Percentiles rank a stretch among this genome's conserved stretches.
Evolutionary conservation across 2,797 vertebrate genomes (phyloP).

Genomic region (Enteromius afrohamiltoni): DNA sequence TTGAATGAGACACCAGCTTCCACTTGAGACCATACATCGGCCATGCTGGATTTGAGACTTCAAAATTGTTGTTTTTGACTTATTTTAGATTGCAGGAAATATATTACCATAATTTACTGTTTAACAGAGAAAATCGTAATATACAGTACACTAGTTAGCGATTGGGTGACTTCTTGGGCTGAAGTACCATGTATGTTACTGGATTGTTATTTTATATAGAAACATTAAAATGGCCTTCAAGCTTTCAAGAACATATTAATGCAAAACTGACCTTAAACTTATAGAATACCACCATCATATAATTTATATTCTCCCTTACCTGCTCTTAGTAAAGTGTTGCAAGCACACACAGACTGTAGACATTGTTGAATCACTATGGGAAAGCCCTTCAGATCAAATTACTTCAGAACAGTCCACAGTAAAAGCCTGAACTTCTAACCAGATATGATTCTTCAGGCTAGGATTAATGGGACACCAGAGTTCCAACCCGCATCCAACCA

Average conservation of each 20-base stretch:
- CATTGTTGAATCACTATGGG: constrained; percentile 51
- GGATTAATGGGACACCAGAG: constrained; percentile 82
- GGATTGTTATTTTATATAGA: neutral
- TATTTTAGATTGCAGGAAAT: neutral
- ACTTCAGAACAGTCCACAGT: constrained; percentile 69
- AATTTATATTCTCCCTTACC: constrained; percentile 8
- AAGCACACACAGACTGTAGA: constrained; percentile 35
- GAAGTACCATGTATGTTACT: neutral
- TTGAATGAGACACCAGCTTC: constrained; percentile 81
- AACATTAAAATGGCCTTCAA: neutral
- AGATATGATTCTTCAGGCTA: constrained; percentile 79
- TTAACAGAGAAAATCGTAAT: neutral
- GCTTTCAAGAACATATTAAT: neutral
- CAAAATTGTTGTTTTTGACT: neutral
- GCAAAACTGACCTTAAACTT: neutral
- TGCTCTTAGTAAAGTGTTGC: constrained; percentile 19
- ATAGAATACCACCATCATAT: neutral
- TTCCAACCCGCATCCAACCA: constrained; percentile 77
- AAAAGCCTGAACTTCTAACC: constrained; percentile 73
- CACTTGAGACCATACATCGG: constrained; percentile 74
- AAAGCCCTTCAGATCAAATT: constrained; percentile 70
- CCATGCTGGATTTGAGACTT: neutral
- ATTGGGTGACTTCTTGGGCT: neutral
- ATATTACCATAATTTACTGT: neutral
- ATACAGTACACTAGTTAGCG: neutral